Base-by-base conservation (phyloP, 2,113 vertebrate species). In the Corynorhinus townsendii region DNA sequence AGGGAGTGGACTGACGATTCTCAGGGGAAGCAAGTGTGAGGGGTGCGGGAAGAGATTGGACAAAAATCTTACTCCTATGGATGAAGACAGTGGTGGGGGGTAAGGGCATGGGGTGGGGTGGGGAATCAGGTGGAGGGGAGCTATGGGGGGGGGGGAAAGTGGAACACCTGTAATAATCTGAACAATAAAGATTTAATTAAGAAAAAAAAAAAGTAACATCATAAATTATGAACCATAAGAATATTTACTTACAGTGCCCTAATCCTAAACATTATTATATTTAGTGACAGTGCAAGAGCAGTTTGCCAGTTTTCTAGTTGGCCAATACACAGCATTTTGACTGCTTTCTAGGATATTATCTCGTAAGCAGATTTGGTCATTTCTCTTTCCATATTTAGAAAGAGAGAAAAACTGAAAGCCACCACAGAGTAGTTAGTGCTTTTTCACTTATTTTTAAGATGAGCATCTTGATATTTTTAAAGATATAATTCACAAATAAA, bases 231-330 rank as follows among this genome's bases (percentile, higher is more conserved):
- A 96, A 85, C 79, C 66, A 7, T 38, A 94, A 93, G 95, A 97
- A 95, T 68, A 93, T 95, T 96, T 94, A 96, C 83, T 97, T 96
- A 85, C 96, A 97, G 76, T 33, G 3, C 24, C 14, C 56, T 54
- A 73, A 62, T 77, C 56, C 86, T 98, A 98, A 97, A 96, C 95
- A 95, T 79, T 97, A 95, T 96, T 97, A 97, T 75, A 97, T 95
- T 94, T 86, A 89, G 96, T 72, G 77, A 96, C 47, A 96, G 92
- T 95, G 95, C 96, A 97, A 97, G 84, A 83, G 43, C 45, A 96
- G 85, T 38, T 97, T 96, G 97, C 96, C 76, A 95, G 93, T 77
- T 45, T 0, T 45, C 86, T 89, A 96, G 86, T 56, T 97, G 97
- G 95, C 97, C 96, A 83, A 73, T 49, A 64, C 3, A 38, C 71